Evolutionary conservation across 2,888 invertebrate genomes (phyloP).

Genomic region (Drosophila setosimentum): DNA sequence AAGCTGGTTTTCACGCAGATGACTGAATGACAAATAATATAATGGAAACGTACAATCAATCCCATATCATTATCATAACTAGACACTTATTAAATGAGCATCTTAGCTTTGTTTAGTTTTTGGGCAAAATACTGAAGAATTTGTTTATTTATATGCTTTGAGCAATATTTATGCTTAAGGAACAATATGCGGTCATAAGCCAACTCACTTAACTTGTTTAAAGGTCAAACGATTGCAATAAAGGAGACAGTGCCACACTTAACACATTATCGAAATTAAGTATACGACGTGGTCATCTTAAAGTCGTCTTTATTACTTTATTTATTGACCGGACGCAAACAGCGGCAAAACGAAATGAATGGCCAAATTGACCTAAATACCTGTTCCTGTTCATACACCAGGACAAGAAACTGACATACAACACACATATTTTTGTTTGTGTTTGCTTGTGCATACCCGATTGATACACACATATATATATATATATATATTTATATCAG

Average conservation of each 20-base stretch:
- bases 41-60: too few species aligned
- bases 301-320: slow-evolving; percentile 35
- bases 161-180: not conserved
- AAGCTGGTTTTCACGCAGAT: slow-evolving; percentile 1
- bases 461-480: slow-evolving; percentile 52
- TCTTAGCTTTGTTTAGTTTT: not conserved
- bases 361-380: slow-evolving; percentile 50
- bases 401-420: not conserved
- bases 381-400: slow-evolving; percentile 14
- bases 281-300: slow-evolving; percentile 45
- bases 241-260: not conserved
- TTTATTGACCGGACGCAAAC: slow-evolving; percentile 50
- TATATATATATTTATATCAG: slow-evolving; percentile 25
- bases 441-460: slow-evolving; percentile 41
- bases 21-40: not conserved
- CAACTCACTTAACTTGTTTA: not conserved
- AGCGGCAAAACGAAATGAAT: slow-evolving; percentile 8
- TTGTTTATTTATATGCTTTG: not conserved
- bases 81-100: not conserved
- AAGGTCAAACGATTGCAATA: not conserved
- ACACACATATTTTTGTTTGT: not conserved
- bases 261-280: slow-evolving; percentile 43
- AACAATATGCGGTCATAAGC: not conserved
- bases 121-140: not conserved
- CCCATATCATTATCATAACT: not conserved